Evolutionary conservation across 1,140 invertebrate genomes (phyloP), one percentile per base, ranked within the genome.

Genomic region (Drosophila repleta): DNA sequence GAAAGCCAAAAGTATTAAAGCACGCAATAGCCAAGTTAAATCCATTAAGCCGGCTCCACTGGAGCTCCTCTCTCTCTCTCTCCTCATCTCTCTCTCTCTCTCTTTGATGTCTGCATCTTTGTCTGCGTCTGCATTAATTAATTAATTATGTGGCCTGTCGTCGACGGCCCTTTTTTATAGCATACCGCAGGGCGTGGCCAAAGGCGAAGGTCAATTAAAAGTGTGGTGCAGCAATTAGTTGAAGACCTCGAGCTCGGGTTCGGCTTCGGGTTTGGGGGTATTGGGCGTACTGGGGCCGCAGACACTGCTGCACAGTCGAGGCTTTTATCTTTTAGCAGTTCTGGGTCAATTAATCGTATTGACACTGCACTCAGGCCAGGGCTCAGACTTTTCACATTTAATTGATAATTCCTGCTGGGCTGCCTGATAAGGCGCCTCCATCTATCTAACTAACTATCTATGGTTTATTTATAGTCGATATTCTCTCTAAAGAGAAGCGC

Each of bases 121-220:
- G 4, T 53, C 66, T 43, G 13, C 21, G 13, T 8, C 17, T 46
- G 45, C 73, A 73, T 67, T 87, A 82, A 87, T 82, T 82, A 79
- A 87, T 87, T 87, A 79, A 79, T 73, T 82, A 64, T 76, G 48
- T 64, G 60, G 60, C 52, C 65, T 58, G 53, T 52, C 35, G 21
- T 51, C 63, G 52, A 51, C 48, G 24, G 41, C 35, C 48, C 11
- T 48, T 74, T 68, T 69, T 63, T 53, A 53, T 53, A 52, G 71
- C 58, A 57, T 63, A 74, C 71, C 65, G 13, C 71, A 69, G 52
- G 65, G 58, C 65, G 65, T 29, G 35, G 39, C 35, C 56, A 24
- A 51, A 63, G 80, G 56, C 79, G 80, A 79, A 87, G 82, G 74
- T 87, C 82, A 88, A 82, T 82, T 88, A 88, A 82, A 76, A 79